These are phyloP conservation scores for Asarcornis scutulata DNA, from an alignment of 2,113 vertebrate species.

Conservation along the genomic window DNA sequence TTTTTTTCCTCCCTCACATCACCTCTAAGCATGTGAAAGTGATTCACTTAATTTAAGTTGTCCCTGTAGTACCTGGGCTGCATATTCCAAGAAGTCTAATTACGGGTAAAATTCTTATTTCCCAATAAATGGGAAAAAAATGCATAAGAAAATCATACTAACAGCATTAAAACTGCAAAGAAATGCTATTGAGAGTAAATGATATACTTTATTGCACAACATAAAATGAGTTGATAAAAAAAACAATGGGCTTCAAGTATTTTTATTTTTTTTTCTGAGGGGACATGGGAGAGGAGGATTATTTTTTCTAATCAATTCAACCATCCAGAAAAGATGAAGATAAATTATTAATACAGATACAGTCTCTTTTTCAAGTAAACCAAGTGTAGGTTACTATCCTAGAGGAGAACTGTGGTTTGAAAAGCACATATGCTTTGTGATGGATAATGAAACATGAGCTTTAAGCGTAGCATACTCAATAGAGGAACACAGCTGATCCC, in stretches of 20 bases:
- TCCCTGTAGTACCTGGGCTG: background rate
- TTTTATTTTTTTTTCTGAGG: background rate
- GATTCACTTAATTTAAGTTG: background rate
- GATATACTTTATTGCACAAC: rapidly evolving
- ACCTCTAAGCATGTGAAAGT: background rate
- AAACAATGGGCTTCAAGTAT: background rate
- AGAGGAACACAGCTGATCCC: background rate
- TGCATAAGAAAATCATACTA: background rate
- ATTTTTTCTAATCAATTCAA: background rate
- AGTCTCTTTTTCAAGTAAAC: too few species aligned
- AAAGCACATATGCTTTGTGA: background rate
- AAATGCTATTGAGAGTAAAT: background rate
- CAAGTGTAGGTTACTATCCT: background rate
- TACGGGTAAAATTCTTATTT: background rate
- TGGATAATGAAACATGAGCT: background rate
- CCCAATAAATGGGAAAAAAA: background rate
- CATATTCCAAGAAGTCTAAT: background rate
- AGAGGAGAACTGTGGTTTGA: background rate
- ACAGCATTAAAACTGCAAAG: background rate
- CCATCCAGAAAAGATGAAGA: background rate
- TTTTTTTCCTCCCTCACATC: background rate
- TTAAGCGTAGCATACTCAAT: rapidly evolving
- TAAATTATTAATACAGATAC: background rate
- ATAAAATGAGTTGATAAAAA: conserved; percentile 5
- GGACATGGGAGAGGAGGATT: background rate